Conservation (phyloP, 2,113 vertebrate genomes). For the Dicaeum eximium region DNA sequence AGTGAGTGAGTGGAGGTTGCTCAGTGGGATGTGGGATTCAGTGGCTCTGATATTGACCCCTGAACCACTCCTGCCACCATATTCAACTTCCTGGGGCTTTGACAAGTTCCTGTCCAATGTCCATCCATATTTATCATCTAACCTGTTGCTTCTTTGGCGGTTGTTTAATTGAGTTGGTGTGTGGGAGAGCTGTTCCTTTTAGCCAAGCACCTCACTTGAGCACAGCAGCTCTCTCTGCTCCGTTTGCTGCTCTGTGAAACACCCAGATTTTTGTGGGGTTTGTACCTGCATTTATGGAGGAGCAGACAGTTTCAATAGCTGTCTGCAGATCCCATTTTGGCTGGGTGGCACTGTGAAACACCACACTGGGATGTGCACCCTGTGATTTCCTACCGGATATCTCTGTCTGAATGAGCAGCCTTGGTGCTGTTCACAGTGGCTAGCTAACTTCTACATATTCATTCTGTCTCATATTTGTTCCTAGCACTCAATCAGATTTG, state of each 20-base stretch:
- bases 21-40: neutral
- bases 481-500: slow-evolving; percentile 3
- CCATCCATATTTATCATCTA: neutral
- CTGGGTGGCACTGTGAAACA: neutral
- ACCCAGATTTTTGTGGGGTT: neutral
- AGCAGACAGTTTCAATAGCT: neutral
- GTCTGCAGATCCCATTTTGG: neutral
- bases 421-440: neutral
- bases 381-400: neutral
- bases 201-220: neutral
- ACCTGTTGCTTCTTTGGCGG: fast-evolving
- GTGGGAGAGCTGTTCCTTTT: neutral
- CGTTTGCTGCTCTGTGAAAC: neutral
- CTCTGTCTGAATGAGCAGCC: neutral
- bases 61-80: neutral
- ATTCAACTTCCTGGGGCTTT: neutral
- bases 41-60: neutral
- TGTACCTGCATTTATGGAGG: neutral
- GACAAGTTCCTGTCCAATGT: neutral
- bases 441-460: neutral
- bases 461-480: neutral
- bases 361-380: neutral
- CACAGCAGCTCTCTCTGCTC: neutral
- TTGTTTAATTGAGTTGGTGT: neutral
- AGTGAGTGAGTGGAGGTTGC: neutral